Evolutionary conservation across 1,140 invertebrate genomes (phyloP), one percentile per base, ranked within the genome.

Genomic region (Harpegnathos saltator): DNA sequence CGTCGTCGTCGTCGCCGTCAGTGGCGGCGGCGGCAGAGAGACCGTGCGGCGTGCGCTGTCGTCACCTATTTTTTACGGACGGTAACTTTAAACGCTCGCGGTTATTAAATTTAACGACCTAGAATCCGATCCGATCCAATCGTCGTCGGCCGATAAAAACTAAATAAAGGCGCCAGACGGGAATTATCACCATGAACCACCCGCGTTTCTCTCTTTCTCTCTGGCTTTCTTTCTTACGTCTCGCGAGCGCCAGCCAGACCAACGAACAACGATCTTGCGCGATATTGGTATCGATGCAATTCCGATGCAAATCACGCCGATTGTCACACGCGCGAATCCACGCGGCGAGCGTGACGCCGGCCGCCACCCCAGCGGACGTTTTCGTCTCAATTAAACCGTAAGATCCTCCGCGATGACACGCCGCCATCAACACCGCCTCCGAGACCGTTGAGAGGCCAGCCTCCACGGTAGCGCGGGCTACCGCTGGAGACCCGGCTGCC

Each of bases 381-480:
- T 78, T 50, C 48, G 59, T 83, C 82, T 87, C 58, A 87, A 87
- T 87, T 68, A 86, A 87, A 82, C 54, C 54, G 50, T 83, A 56
- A 62, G 85, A 87, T 86, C 66, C 81, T 83, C 19, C 38, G 12
- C 80, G 85, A 87, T 80, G 85, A 86, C 85, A 50, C 50, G 54
- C 15, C 12, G 26, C 66, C 81, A 73, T 87, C 85, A 86, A 73
- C 85, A 59, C 61, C 48, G 85, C 85, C 82, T 77, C 85, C 83
- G 72, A 68, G 26, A n/a, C 26, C 33, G 65, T 71, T 71, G n/a
- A n/a, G n/a, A n/a, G n/a, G 12, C 54, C 19, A 22, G 17, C 29
- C 75, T 80, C 38, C 38, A 38, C 66, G 59, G 72, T 88, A 73
- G 84, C 80, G 5, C 56, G 5, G 24, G 72, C 56, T 33, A 44